Percentiles rank a stretch among this genome's conserved stretches.
These are phyloP conservation scores for Scophthalmus maximus DNA, from an alignment of 2,113 vertebrate genomes.

Conservation along the genomic window DNA sequence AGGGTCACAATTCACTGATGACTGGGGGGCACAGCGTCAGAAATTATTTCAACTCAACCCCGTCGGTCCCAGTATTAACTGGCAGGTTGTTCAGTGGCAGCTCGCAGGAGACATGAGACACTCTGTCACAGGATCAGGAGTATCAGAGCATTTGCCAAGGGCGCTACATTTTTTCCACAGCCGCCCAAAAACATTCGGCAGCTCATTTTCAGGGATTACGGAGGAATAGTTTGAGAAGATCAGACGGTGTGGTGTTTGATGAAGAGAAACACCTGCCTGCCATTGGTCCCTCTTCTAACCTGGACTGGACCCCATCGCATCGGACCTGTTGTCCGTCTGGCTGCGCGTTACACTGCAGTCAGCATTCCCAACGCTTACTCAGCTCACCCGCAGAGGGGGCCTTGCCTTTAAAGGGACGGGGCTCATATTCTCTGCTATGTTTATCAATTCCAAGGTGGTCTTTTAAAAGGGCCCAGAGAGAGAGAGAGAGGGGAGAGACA, in stretches of 20 bases:
- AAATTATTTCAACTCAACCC: background rate
- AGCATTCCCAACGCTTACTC: conserved; percentile 77
- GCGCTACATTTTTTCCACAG: background rate
- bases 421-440: conserved; percentile 82
- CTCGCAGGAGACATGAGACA: background rate
- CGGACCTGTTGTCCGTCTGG: conserved; percentile 6
- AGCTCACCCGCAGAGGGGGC: conserved; percentile 47
- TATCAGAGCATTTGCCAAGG: background rate
- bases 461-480: conserved; percentile 70
- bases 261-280: conserved; percentile 16
- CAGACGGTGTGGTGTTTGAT: conserved; percentile 1
- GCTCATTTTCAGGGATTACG: conserved; percentile 15
- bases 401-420: conserved; percentile 83
- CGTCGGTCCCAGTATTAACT: background rate
- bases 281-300: background rate
- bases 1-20: background rate
- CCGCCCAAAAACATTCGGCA: background rate
- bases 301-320: background rate
- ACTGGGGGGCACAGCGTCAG: background rate
- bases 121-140: background rate
- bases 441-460: conserved; percentile 82
- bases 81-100: conserved; percentile 1
- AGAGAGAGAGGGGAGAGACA: conserved; percentile 50
- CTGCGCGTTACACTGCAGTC: conserved; percentile 74
- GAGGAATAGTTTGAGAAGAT: background rate